Conservation (phyloP, 2,888 invertebrate species). For the Synergus japonicus region DNA sequence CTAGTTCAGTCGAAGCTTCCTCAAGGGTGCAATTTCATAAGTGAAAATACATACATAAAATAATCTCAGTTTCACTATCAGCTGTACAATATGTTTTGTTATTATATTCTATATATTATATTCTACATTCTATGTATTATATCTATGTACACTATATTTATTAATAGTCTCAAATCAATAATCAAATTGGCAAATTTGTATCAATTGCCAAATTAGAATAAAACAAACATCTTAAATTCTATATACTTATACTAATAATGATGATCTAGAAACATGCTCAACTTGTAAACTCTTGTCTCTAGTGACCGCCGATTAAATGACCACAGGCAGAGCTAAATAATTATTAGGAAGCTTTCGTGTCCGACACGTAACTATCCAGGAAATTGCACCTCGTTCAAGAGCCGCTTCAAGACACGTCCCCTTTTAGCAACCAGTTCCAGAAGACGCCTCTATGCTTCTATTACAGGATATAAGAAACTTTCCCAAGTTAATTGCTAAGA, state of each 20-base stretch:
- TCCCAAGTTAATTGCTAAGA: too few relatives aligned
- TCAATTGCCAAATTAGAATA: not conserved
- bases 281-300: constrained; percentile 41
- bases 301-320: constrained; percentile 54
- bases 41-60: not conserved
- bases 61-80: not conserved
- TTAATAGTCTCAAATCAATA: too few relatives aligned
- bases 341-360: constrained; percentile 53
- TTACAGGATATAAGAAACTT: constrained; percentile 33
- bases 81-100: not conserved
- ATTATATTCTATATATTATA: not conserved
- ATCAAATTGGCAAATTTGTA: too few relatives aligned
- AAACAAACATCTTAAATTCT: not conserved
- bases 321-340: constrained; percentile 56
- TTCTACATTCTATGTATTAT: not conserved
- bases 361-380: constrained; percentile 55
- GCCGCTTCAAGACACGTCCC: constrained; percentile 58
- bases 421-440: constrained; percentile 40
- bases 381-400: constrained; percentile 60
- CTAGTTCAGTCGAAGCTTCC: not conserved
- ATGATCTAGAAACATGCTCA: not conserved
- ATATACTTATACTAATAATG: not conserved
- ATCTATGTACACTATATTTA: too few relatives aligned
- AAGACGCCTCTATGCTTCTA: constrained; percentile 40
- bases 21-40: not conserved